Conservation (phyloP, 2,113 vertebrate species). For the Myotis davidii region DNA sequence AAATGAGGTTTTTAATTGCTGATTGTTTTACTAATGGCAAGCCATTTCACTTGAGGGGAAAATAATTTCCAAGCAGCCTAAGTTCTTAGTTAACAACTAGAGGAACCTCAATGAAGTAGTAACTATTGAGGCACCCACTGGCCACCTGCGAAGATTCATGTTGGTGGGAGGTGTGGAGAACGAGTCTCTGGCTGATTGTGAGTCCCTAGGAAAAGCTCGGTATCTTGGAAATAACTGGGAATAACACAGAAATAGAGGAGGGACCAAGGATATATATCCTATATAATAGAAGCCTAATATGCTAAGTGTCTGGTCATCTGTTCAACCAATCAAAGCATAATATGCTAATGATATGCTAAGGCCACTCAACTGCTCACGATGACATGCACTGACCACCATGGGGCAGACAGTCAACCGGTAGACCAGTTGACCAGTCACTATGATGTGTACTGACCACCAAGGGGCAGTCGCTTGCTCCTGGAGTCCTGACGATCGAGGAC, state of each 20-base stretch:
- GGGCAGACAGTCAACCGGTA: no score
- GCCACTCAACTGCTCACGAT: no score
- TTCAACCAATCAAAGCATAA: no score
- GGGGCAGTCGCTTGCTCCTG: no score
- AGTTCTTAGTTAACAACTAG: conserved; percentile 61
- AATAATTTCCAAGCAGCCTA: conserved; percentile 33
- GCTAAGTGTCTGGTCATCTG: no score
- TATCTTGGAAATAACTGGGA: background rate
- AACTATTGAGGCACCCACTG: background rate
- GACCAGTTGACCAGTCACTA: no score
- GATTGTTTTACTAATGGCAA: conserved; percentile 55
- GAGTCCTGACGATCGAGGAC: no score
- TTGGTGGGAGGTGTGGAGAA: background rate
- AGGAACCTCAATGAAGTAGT: conserved; percentile 46
- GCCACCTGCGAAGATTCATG: background rate
- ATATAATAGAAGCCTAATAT: no score
- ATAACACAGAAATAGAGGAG: background rate
- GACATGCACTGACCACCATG: no score
- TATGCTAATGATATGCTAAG: no score
- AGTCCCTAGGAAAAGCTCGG: background rate
- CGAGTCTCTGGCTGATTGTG: background rate
- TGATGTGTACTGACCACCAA: no score
- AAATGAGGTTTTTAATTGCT: conserved; percentile 75
- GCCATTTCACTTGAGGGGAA: conserved; percentile 51
- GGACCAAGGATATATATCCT: background rate